Conservation (phyloP, 2,797 vertebrate species). For the Hydrocynus forskahlii region DNA sequence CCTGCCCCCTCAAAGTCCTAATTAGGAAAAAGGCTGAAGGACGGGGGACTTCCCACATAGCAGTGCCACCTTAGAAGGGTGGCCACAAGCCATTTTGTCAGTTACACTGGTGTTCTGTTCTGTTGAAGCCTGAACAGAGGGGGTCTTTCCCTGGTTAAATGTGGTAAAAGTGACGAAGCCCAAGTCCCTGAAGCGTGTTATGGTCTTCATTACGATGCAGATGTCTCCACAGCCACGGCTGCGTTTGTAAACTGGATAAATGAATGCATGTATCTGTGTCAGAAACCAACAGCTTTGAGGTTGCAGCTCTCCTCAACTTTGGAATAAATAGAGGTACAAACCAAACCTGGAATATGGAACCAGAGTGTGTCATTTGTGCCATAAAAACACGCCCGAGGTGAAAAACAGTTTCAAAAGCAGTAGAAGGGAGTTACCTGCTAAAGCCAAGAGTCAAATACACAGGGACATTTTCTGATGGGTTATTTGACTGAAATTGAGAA, state of each 20-base stretch:
- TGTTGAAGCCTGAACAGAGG: constrained; percentile 25
- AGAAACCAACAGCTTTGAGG: constrained; percentile 56
- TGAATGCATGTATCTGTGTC: constrained; percentile 63
- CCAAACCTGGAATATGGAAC: constrained; percentile 44
- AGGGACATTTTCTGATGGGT: not conserved
- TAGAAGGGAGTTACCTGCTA: not conserved
- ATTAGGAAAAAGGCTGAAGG: constrained; percentile 7
- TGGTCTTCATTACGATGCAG: constrained; percentile 35
- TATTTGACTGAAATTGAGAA: too few relatives aligned
- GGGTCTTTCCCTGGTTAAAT: constrained; percentile 1
- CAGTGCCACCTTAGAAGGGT: constrained; percentile 39
- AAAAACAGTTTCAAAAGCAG: constrained; percentile 1
- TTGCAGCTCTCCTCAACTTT: constrained; percentile 57
- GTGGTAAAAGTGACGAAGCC: constrained; percentile 15
- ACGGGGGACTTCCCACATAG: constrained; percentile 22
- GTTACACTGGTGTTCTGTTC: constrained; percentile 44
- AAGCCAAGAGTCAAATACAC: not conserved
- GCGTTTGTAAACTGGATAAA: constrained; percentile 56
- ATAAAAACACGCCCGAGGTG: not conserved
- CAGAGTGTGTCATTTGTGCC: constrained; percentile 7
- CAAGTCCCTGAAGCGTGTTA: constrained; percentile 31
- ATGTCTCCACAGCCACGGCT: constrained; percentile 39
- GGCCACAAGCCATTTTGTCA: constrained; percentile 38
- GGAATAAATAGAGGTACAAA: constrained; percentile 61
- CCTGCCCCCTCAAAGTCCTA: not conserved